These are phyloP conservation scores for Lethrus apterus DNA, from an alignment of 1,140 invertebrate genomes.

Conservation along the genomic window DNA sequence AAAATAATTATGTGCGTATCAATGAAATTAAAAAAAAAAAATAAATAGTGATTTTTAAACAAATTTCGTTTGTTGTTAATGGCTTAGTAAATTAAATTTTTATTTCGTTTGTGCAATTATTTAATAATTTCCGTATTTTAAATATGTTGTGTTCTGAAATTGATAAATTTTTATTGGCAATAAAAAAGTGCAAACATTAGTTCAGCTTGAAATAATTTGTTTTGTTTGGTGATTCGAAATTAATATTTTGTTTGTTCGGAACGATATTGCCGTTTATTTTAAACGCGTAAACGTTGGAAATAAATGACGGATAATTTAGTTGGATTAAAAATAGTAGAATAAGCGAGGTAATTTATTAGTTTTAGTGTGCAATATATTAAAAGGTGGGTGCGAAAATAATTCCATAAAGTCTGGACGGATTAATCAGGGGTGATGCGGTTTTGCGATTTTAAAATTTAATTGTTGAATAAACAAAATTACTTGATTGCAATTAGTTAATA, in stretches of 20 bases:
- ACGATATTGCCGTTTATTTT: neutral
- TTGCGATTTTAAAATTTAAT: neutral
- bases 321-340: too few species aligned
- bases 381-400: neutral
- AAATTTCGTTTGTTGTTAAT: too few species aligned
- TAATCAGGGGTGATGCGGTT: neutral
- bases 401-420: constrained; percentile 2
- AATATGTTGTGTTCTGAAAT: neutral
- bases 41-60: too few species aligned
- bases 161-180: neutral
- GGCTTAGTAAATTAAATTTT: too few species aligned
- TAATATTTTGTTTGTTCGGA: neutral
- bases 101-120: too few species aligned
- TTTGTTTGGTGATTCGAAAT: neutral
- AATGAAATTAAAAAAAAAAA: too few species aligned
- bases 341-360: constrained; percentile 5
- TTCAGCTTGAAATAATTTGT: neutral
- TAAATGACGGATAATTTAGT: too few species aligned
- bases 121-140: neutral
- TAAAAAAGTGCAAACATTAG: neutral
- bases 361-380: constrained; percentile 2
- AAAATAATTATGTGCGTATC: too few species aligned
- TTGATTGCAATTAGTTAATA: neutral
- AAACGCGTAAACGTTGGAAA: neutral
- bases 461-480: neutral